These are phyloP conservation scores for Drosophila merina DNA, from an alignment of 2,888 invertebrate genomes.

Conservation along the genomic window DNA sequence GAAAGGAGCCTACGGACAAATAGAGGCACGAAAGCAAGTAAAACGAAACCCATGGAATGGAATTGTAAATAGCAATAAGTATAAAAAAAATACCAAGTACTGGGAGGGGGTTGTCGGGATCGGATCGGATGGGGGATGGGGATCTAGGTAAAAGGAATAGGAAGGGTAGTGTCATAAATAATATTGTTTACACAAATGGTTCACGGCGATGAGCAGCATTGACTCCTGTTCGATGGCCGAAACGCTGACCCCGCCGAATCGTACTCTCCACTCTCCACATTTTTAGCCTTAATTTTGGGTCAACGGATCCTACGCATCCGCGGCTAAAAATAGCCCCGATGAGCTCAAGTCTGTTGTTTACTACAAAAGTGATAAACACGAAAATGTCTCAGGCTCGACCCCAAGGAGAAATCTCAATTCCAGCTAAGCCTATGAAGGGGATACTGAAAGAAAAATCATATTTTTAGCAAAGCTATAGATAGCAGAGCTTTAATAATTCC, in stretches of 20 bases:
- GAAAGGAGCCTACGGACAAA: slow-evolving; percentile 45
- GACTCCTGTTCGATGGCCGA: slow-evolving; percentile 59
- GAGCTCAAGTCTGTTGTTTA: slow-evolving; percentile 67
- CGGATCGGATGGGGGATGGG: neutral
- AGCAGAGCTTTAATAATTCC: neutral
- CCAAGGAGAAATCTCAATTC: slow-evolving; percentile 47
- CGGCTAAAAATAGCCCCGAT: slow-evolving; percentile 71
- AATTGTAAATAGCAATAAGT: slow-evolving; percentile 51
- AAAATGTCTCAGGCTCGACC: slow-evolving; percentile 67
- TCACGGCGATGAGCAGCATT: slow-evolving; percentile 51
- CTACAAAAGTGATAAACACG: slow-evolving; percentile 56
- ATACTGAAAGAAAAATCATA: slow-evolving; percentile 3
- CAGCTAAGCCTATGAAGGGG: slow-evolving; percentile 53
- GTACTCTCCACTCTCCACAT: slow-evolving; percentile 9
- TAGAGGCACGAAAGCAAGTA: slow-evolving; percentile 35
- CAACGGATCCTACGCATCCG: slow-evolving; percentile 65
- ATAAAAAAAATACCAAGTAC: slow-evolving; percentile 3
- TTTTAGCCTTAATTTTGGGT: slow-evolving; percentile 54
- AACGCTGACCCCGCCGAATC: slow-evolving; percentile 31
- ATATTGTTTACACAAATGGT: slow-evolving; percentile 77
- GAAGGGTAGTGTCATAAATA: slow-evolving; percentile 63
- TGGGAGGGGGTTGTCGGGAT: neutral
- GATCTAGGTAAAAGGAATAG: slow-evolving; percentile 17
- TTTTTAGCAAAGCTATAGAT: neutral
- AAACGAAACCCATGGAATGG: slow-evolving; percentile 42